Base-by-base conservation (phyloP, 2,888 invertebrate species). In the Fabriciana adippe region DNA sequence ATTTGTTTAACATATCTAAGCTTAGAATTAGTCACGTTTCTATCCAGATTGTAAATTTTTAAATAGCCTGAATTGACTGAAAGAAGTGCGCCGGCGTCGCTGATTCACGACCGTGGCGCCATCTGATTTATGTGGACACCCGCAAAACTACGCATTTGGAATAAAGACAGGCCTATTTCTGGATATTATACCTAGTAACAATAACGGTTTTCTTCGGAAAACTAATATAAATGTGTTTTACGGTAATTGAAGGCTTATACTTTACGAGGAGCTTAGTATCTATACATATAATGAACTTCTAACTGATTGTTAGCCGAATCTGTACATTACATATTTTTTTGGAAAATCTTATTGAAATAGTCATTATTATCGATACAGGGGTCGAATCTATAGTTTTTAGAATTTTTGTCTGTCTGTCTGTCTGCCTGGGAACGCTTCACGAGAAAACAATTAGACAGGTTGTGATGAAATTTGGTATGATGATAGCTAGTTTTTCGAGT, bases 31-130 rank as follows among this genome's bases (percentile, higher is more conserved):
- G 2, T 53, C 41, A 61, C 51, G 51, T 18, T 18, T 61, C 61
- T 61, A 66, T 61, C 61, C 66, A 60, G 50, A 13, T 21, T 59
- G 16, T 54, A 54, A 41, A 48, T 55, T 68, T 63, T 60, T 50
- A 59, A 78, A 78, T 78, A 78, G 75, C 75, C 79, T 78, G 80
- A 79, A 75, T 78, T 79, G 81, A 76, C 78, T 75, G 76, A 77
- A 78, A 77, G 75, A 74, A 74, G 71, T 69, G 78, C 80, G 81
- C 78, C 79, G 79, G 70, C 73, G 76, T 75, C 69, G 75, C 72
- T 88, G 89, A 90, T 74, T 87, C 88, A 87, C 79, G 76, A 72
- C 78, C 64, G 79, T 88, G 90, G 90, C 90, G 90, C 90, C 90
- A 79, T 76, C 72, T 80, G 86, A 90, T 90, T 89, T 89, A 89